Evolutionary conservation across 1,140 invertebrate species (phyloP).

Genomic region (Batillaria attramentaria): DNA sequence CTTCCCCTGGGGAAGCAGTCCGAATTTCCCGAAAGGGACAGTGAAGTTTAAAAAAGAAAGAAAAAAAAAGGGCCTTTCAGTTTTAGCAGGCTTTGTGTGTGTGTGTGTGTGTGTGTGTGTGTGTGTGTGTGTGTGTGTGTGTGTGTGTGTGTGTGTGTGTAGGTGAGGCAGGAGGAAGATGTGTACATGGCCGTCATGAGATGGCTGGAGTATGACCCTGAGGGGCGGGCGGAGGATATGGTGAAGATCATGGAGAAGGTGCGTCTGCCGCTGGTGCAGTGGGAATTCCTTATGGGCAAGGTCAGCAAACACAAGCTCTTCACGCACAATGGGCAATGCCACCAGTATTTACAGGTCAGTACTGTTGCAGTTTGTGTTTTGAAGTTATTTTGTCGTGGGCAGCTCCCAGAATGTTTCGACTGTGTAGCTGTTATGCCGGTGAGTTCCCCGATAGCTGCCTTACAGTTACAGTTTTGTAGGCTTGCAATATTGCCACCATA

Average conservation of each 20-base stretch:
- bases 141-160: background rate
- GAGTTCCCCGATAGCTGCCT: no score
- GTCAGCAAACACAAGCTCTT: constrained; percentile 45
- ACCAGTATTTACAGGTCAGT: constrained; percentile 40
- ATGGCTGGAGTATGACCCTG: constrained; percentile 43
- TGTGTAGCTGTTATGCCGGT: no score
- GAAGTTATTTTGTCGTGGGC: no score
- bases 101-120: constrained; percentile 1
- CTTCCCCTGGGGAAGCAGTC: no score
- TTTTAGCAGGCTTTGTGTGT: no score
- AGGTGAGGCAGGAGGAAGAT: constrained; percentile 46
- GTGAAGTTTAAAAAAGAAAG: no score
- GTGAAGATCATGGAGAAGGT: constrained; percentile 45
- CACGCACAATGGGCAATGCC: constrained; percentile 38
- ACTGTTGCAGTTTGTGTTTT: no score
- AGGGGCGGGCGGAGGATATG: constrained; percentile 36
- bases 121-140: background rate
- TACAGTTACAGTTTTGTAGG: no score
- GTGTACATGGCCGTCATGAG: constrained; percentile 45
- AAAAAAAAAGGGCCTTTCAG: no score
- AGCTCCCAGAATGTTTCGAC: no score
- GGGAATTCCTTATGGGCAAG: constrained; percentile 46
- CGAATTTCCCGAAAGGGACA: no score
- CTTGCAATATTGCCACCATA: no score
- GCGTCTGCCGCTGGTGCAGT: constrained; percentile 41